These are phyloP conservation scores for Cydia fagiglandana DNA, from an alignment of 1,140 invertebrate genomes.

Conservation along the genomic window DNA sequence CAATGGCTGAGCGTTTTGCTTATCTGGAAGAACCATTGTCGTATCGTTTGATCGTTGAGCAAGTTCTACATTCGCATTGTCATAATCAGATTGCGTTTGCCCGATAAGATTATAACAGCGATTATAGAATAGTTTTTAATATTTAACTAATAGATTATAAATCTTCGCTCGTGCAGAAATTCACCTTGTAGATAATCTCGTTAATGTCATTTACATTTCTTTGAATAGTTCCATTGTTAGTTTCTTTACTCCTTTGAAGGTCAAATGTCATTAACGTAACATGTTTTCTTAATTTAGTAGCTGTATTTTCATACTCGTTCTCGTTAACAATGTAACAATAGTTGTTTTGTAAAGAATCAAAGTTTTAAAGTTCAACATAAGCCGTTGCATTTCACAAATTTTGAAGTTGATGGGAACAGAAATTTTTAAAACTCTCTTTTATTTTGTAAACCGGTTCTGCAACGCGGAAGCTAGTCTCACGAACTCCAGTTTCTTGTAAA, in stretches of 20 bases:
- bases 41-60: conserved; percentile 37
- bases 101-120: conserved; percentile 26
- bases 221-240: neutral
- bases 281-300: neutral
- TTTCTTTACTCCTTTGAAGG: conserved; percentile 12
- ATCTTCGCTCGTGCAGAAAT: conserved; percentile 18
- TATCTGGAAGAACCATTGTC: conserved; percentile 38
- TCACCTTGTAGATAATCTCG: conserved; percentile 23
- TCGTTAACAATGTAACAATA: conserved; percentile 3
- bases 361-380: conserved; percentile 20
- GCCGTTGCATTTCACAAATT: conserved; percentile 35
- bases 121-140: conserved; percentile 20
- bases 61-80: conserved; percentile 42
- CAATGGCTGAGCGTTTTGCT: conserved; percentile 45
- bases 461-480: conserved; percentile 66
- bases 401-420: conserved; percentile 37
- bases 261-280: conserved; percentile 4
- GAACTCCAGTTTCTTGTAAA: conserved; percentile 65
- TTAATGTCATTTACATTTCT: conserved; percentile 17
- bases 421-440: conserved; percentile 38
- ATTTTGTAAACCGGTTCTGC: conserved; percentile 53
- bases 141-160: conserved; percentile 28
- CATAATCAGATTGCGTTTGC: conserved; percentile 38
- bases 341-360: neutral
- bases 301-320: neutral